phyloP scores from a whole-genome alignment of 2,888 invertebrate species.

The Tetragonisca angustula region DNA sequence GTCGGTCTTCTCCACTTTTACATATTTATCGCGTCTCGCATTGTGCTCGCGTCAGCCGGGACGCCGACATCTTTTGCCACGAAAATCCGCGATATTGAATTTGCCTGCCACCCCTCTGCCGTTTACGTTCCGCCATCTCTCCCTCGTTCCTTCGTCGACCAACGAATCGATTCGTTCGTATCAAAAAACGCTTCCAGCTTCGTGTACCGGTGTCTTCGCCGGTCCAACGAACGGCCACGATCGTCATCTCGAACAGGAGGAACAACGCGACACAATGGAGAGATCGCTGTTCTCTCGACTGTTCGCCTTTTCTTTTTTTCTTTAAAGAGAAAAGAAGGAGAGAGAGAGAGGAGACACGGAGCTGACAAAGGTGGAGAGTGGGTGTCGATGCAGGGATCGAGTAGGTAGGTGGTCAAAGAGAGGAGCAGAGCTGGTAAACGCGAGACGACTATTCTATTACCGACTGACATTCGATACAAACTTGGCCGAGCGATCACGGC shows the following conservation, averaged over 20 bases:
- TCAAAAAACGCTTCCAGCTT: neutral
- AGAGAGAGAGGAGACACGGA: neutral
- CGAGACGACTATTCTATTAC: slow-evolving; percentile 82
- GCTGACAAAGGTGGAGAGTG: slow-evolving; percentile 46
- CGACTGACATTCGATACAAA: slow-evolving; percentile 83
- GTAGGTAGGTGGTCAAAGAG: slow-evolving; percentile 71
- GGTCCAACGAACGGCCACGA: neutral
- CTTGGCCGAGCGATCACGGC: slow-evolving; percentile 81
- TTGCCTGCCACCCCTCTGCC: slow-evolving; percentile 25
- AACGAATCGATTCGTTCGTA: slow-evolving; percentile 18
- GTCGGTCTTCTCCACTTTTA: slow-evolving; percentile 74
- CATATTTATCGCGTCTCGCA: slow-evolving; percentile 78
- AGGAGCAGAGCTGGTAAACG: slow-evolving; percentile 76
- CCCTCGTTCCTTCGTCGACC: neutral
- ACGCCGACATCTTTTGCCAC: slow-evolving; percentile 72
- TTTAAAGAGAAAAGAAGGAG: slow-evolving; percentile 1
- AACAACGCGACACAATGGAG: slow-evolving; percentile 32
- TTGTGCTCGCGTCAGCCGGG: slow-evolving; percentile 77
- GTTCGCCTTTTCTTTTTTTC: neutral
- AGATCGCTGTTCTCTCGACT: slow-evolving; percentile 4
- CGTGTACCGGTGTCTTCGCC: neutral
- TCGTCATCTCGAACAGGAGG: slow-evolving; percentile 9
- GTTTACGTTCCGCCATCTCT: neutral
- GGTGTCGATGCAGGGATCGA: slow-evolving; percentile 40
- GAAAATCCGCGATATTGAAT: slow-evolving; percentile 73